Evolutionary conservation across 2,113 vertebrate species (phyloP), one percentile per base, ranked within the genome.

Genomic region (Ceratotherium simum): DNA sequence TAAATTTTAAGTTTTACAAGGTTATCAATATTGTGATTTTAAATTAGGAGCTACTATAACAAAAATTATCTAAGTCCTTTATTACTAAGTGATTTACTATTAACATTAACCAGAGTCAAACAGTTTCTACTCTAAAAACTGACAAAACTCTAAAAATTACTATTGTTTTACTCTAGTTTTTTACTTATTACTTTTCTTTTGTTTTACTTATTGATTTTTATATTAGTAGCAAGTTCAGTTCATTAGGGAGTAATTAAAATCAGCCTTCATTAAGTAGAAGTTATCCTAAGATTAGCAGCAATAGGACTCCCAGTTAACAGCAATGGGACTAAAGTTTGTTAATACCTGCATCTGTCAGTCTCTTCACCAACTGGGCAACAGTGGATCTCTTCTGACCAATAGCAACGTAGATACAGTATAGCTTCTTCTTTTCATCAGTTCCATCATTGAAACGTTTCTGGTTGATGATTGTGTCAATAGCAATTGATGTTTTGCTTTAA

Each of bases 371-470:
- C 98, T 99, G 99, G 93, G 99, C 99, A 97, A 99, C 99, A 2
- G 99, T 99, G 91, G 99, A 99, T 64, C 99, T 99, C 98, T 99
- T 99, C 98, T 99, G 99, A n/a, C 99, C 99, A 54, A 99, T 99
- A 93, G 99, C 99, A 18, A 99, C 99, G 3, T 99, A 99, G 98
- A 99, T 99, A 95, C 99, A 99, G 98, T 99, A 99, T 39, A 99
- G 99, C 98, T 99, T 99, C 99, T 99, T 99, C 96, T 99, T 99
- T 98, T 99, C 99, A 60, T 99, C 99, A 0, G 99, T 99, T 42
- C 99, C 99, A 0, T 99, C 99, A 0, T 99, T 99, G 97, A 99
- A 99, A 31, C 99, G 99, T 96, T 99, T 99, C 98, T 99, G 99
- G 99, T 99, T 99, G 98, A 99, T 99, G 96, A 99, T 99, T 14